Percentiles rank a stretch among this genome's conserved stretches.
Evolutionary conservation across 2,113 vertebrate species (phyloP).

Genomic region (Phoenicopterus ruber): DNA sequence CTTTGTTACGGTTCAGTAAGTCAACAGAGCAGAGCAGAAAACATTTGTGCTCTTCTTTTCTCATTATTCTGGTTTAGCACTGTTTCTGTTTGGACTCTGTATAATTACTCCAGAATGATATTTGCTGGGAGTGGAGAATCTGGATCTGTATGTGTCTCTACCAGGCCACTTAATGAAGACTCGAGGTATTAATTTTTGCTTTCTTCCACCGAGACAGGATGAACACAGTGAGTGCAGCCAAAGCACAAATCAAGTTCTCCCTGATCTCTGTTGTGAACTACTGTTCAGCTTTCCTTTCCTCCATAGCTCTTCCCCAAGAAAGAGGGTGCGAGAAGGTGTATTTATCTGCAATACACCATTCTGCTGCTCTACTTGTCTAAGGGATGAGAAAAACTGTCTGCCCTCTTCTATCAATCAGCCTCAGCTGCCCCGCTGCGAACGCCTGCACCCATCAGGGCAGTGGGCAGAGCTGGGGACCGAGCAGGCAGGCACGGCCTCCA

Average conservation of each 20-base stretch:
- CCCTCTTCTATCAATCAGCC: neutral
- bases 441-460: too few relatives aligned
- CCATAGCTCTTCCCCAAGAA: neutral
- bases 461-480: neutral
- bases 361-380: neutral
- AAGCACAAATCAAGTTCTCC: neutral
- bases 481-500: fast-evolving
- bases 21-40: neutral
- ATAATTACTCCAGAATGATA: neutral
- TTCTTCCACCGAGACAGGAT: neutral
- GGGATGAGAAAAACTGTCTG: neutral
- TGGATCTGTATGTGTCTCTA: neutral
- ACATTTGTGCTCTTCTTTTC: neutral
- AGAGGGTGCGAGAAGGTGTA: fast-evolving
- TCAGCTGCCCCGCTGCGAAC: neutral
- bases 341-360: neutral
- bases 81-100: neutral
- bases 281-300: neutral
- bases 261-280: neutral
- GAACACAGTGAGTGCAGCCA: neutral
- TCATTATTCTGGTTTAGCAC: neutral
- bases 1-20: neutral
- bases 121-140: neutral
- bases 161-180: neutral
- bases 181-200: neutral